These are phyloP conservation scores for Drosophila putrida DNA, from an alignment of 2,888 invertebrate genomes.

Conservation along the genomic window DNA sequence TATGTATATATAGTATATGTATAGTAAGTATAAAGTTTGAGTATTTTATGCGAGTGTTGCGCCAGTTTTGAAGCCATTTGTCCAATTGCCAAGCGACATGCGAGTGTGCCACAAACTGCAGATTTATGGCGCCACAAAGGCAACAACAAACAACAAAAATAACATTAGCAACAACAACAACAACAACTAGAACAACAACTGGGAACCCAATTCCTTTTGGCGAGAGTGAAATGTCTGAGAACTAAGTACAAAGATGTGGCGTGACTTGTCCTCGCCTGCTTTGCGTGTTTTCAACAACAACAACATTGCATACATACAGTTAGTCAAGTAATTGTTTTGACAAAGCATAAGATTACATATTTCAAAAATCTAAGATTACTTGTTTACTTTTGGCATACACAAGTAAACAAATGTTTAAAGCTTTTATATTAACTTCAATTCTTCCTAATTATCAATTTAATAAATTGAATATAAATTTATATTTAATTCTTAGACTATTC, in stretches of 20 bases:
- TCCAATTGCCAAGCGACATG: conserved; percentile 51
- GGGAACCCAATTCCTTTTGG: conserved; percentile 18
- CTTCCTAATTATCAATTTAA: too few species aligned
- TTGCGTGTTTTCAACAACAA: conserved; percentile 15
- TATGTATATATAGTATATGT: too few species aligned
- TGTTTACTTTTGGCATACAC: too few species aligned
- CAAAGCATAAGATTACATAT: too few species aligned
- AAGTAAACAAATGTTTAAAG: too few species aligned
- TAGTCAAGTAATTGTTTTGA: too few species aligned
- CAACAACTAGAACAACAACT: background rate
- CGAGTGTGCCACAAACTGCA: conserved; percentile 35
- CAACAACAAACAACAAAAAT: background rate
- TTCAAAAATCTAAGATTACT: too few species aligned
- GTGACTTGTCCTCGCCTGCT: conserved; percentile 26
- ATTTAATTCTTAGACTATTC: too few species aligned
- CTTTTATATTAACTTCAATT: too few species aligned
- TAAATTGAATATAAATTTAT: too few species aligned
- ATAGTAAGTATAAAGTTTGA: conserved; percentile 30
- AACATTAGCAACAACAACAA: conserved; percentile 9
- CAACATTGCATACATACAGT: background rate
- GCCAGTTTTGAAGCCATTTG: conserved; percentile 60
- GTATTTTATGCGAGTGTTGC: conserved; percentile 53
- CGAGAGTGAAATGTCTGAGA: conserved; percentile 27
- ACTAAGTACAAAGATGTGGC: conserved; percentile 14
- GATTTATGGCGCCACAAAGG: conserved; percentile 60